phyloP scores from a whole-genome alignment of 2,888 invertebrate species.

The Erannis defoliaria region DNA sequence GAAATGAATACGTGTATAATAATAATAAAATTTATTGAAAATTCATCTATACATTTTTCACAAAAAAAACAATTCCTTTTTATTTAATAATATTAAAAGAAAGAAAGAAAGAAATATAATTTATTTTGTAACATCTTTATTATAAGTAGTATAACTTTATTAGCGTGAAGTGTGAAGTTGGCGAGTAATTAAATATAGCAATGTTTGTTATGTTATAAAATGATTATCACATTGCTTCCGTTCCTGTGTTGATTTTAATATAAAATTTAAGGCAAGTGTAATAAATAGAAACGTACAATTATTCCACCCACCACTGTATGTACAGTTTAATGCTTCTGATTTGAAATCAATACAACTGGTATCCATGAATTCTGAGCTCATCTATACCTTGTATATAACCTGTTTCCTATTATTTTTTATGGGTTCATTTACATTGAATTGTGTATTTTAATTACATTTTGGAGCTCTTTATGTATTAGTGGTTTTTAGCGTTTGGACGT shows the following conservation, averaged over 20 bases:
- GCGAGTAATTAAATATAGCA: not conserved
- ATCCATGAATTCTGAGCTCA: constrained; percentile 19
- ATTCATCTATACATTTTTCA: no score
- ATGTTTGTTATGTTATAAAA: not conserved
- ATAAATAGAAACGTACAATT: constrained; percentile 15
- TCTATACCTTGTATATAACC: constrained; percentile 6
- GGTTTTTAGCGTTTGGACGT: constrained; percentile 1
- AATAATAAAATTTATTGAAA: no score
- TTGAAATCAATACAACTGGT: constrained; percentile 27
- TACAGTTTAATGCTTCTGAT: constrained; percentile 32
- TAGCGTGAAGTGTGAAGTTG: no score
- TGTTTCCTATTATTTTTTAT: constrained; percentile 18
- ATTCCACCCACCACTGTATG: constrained; percentile 10
- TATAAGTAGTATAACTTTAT: no score
- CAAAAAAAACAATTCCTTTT: no score
- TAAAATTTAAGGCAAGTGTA: constrained; percentile 5
- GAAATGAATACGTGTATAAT: no score
- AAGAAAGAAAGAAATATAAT: no score
- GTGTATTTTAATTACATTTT: constrained; percentile 26
- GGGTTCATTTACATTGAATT: constrained; percentile 24
- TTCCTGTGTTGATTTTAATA: constrained; percentile 5
- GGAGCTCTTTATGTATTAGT: constrained; percentile 3
- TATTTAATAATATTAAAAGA: no score
- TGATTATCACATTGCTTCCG: constrained; percentile 7
- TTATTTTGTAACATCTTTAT: no score